These are phyloP conservation scores for Neocloeon triangulifer DNA, from an alignment of 1,140 invertebrate species.

Conservation along the genomic window DNA sequence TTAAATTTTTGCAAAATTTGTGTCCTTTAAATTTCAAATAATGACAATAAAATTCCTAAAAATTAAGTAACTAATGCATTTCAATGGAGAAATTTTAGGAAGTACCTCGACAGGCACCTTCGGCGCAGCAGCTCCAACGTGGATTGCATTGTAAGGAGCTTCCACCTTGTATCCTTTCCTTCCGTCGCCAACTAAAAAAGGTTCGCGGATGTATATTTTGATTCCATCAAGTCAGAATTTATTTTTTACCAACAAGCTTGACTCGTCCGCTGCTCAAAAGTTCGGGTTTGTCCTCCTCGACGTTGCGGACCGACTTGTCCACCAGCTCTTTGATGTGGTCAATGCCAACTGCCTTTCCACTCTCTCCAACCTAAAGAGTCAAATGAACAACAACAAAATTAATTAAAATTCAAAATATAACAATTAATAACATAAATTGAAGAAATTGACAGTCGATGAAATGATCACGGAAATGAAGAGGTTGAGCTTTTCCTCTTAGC, in stretches of 20 bases:
- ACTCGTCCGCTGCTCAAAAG: constrained; percentile 39
- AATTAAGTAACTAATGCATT: constrained; percentile 1
- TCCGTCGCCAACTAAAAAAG: constrained; percentile 54
- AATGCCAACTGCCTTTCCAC: constrained; percentile 63
- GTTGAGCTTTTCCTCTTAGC: too few species aligned
- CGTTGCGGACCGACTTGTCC: constrained; percentile 46
- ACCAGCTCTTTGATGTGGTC: constrained; percentile 82
- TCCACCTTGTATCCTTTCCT: constrained; percentile 42
- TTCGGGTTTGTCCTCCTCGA: constrained; percentile 46
- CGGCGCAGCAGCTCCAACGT: constrained; percentile 79
- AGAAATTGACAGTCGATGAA: too few species aligned
- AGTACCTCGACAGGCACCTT: constrained; percentile 43
- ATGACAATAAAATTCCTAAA: too few species aligned
- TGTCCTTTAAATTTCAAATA: too few species aligned
- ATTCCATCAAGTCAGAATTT: too few species aligned
- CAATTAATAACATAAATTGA: too few species aligned
- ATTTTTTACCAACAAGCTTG: constrained; percentile 38
- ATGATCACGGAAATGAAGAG: too few species aligned
- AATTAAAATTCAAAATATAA: too few species aligned
- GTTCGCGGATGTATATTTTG: constrained; percentile 8
- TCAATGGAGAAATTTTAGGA: neutral
- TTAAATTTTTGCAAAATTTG: too few species aligned
- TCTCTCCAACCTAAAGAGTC: constrained; percentile 27
- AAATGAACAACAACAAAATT: constrained; percentile 6
- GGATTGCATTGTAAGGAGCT: constrained; percentile 77